Evolutionary conservation across 2,888 invertebrate species (phyloP), one percentile per base, ranked within the genome.

Genomic region (Ornithoptera priamus): DNA sequence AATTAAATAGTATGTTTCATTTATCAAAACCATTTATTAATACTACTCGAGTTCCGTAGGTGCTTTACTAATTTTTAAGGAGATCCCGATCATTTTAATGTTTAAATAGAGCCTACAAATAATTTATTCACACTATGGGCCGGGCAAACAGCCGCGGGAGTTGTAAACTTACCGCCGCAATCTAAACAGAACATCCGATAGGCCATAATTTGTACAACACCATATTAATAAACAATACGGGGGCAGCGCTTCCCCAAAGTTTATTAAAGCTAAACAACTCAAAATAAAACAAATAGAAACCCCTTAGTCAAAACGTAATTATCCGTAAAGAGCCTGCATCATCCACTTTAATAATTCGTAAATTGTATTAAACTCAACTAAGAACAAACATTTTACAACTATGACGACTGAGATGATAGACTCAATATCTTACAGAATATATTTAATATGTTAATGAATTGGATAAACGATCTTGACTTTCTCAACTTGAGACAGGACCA

Each of bases 181-280:
- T 86, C 86, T 86, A 86, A 88, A 89, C 88, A 85, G 88, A 86
- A 87, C 84, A 82, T 79, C 81, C 84, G 79, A 88, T 88, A 82
- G 82, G 76, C 81, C 79, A 82, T 85, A 85, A 87, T 85, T 86
- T 82, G 72, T 75, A 78, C 74, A 82, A 80, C 82, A 81, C 77
- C 76, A 70, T 72, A 69, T 74, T 74, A 74, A 73, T 74, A 72
- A 71, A 69, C 69, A 70, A 73, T 72, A 62, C 24, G 39, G 58
- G 65, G 69, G 69, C 62, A 39, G 46, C 36, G 57, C 46, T 57
- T 62, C 66, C 50, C 58, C 58, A 22, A 62, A 62, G 53, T 66
- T 59, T 66, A 30, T 58, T 24, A 20, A 53, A 65, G 18, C 22
- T 42, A 69, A 65, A 69, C 56, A 69, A 60, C 60, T n/a, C 46